Conservation (phyloP, 2,888 invertebrate species). For the Spilarctia lutea region DNA sequence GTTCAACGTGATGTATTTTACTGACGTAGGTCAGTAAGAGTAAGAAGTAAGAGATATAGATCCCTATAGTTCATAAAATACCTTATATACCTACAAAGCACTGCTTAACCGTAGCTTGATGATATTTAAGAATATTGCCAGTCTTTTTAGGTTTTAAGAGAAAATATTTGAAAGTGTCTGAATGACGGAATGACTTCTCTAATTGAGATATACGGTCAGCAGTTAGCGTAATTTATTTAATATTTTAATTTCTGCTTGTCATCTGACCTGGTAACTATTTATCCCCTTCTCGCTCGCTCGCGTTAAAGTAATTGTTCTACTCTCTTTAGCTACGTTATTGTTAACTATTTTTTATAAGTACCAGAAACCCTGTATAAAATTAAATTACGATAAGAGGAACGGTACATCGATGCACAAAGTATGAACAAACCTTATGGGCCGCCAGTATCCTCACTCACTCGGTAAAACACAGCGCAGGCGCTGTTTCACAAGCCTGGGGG, state of each 20-base stretch:
- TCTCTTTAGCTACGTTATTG: background rate
- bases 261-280: background rate
- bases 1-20: too few species aligned
- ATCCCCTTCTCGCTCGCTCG: background rate
- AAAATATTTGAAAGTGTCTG: conserved; percentile 1
- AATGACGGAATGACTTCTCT: background rate
- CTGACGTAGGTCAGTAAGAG: too few species aligned
- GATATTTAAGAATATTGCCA: background rate
- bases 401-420: background rate
- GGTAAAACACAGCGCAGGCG: too few species aligned
- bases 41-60: background rate
- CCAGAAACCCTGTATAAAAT: too few species aligned
- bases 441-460: too few species aligned
- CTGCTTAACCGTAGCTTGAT: background rate
- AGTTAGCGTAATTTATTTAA: background rate
- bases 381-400: too few species aligned
- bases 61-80: background rate
- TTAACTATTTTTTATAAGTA: too few species aligned
- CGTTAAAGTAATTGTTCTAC: background rate
- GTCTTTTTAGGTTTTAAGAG: too few species aligned
- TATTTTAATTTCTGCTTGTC: background rate
- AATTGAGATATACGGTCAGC: background rate
- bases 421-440: background rate
- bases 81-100: background rate
- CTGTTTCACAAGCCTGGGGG: too few species aligned